These are phyloP conservation scores for Chrysolina americana DNA, from an alignment of 2,888 invertebrate genomes.

Conservation along the genomic window DNA sequence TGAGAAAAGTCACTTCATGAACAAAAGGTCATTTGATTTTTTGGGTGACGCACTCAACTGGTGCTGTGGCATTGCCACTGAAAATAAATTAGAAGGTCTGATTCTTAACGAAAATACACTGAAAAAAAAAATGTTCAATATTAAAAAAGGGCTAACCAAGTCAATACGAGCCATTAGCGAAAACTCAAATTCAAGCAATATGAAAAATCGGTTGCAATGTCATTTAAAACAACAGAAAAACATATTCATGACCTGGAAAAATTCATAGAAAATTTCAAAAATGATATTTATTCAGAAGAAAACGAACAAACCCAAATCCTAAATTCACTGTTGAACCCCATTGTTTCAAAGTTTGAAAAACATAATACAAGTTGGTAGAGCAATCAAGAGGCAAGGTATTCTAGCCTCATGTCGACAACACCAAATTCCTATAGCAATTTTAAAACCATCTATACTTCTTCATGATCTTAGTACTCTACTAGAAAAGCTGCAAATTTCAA, in stretches of 20 bases:
- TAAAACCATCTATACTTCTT: neutral
- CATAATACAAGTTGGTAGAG: neutral
- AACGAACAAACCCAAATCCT: neutral
- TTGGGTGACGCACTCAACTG: constrained; percentile 33
- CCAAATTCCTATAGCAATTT: neutral
- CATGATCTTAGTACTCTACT: neutral
- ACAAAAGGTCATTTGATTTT: constrained; percentile 33
- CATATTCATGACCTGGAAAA: too few species aligned
- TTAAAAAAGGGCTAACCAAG: constrained; percentile 13
- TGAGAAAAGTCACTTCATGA: neutral
- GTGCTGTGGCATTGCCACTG: constrained; percentile 42
- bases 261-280: neutral
- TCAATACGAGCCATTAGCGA: neutral
- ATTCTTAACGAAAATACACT: constrained; percentile 10
- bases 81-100: constrained; percentile 31
- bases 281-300: constrained; percentile 19
- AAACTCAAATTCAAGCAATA: neutral
- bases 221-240: neutral
- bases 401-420: neutral
- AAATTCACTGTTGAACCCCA: neutral
- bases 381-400: constrained; percentile 1
- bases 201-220: neutral
- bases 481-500: neutral
- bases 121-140: neutral
- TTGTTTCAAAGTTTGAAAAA: neutral